Conservation (phyloP, 2,888 invertebrate species). For the Meandrusa payeni region DNA sequence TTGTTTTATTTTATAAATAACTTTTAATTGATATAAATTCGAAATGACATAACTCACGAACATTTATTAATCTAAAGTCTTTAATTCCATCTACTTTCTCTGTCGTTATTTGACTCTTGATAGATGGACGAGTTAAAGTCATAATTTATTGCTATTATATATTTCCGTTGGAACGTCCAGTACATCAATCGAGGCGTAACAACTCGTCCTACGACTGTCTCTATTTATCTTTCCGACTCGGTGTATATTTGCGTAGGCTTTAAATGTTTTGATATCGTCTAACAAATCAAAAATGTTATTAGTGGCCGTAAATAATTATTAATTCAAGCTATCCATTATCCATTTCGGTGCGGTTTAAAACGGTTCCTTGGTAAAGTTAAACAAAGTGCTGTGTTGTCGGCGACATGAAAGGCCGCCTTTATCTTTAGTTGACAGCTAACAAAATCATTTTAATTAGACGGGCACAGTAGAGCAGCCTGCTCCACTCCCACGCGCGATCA, state of each 20-base stretch:
- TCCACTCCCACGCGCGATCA: constrained; percentile 49
- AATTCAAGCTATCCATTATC: constrained; percentile 15
- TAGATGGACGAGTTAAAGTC: constrained; percentile 11
- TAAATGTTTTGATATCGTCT: constrained; percentile 10
- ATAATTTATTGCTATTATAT: constrained; percentile 16
- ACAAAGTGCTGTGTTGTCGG: constrained; percentile 38
- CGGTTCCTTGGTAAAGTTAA: background rate
- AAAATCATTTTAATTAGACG: constrained; percentile 78
- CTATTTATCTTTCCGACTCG: constrained; percentile 6
- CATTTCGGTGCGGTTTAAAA: constrained; percentile 6
- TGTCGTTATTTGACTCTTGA: constrained; percentile 9
- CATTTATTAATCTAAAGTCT: constrained; percentile 15
- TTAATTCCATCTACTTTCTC: constrained; percentile 12
- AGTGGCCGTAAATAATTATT: constrained; percentile 13
- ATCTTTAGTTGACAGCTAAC: constrained; percentile 76
- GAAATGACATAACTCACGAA: constrained; percentile 8
- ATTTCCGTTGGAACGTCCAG: constrained; percentile 8
- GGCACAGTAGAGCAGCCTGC: constrained; percentile 37
- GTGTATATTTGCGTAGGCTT: constrained; percentile 17
- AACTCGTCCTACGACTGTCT: constrained; percentile 1
- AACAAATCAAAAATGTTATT: constrained; percentile 20
- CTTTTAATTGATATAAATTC: constrained; percentile 1
- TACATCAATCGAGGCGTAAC: background rate
- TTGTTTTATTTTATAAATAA: background rate
- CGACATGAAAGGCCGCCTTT: constrained; percentile 58